phyloP scores from a whole-genome alignment of 1,140 invertebrate genomes.

The Heliconius hewitsoni region DNA sequence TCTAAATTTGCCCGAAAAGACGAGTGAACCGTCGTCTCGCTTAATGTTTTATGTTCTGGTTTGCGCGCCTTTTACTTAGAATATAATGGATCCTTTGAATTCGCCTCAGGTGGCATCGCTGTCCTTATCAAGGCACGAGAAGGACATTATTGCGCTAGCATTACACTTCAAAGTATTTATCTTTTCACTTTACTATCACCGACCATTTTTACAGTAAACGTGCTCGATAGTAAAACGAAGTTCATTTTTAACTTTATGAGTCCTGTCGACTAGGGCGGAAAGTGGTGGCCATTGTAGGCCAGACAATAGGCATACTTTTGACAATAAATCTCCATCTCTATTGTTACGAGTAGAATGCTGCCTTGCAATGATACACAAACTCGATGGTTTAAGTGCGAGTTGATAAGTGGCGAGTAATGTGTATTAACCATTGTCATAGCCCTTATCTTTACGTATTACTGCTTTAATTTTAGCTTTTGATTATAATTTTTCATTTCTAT shows the following conservation, averaged over 20 bases:
- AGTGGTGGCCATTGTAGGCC: conserved; percentile 18
- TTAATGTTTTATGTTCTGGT: conserved; percentile 42
- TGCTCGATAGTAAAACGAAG: conserved; percentile 13
- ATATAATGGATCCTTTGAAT: conserved; percentile 31
- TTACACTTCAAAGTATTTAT: conserved; percentile 6
- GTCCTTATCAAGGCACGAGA: conserved; percentile 16
- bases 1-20: conserved; percentile 21
- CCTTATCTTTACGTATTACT: background rate
- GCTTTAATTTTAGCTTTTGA: no score
- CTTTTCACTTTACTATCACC: background rate
- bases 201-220: background rate
- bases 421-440: background rate
- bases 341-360: conserved; percentile 8
- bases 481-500: no score
- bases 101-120: conserved; percentile 24
- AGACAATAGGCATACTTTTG: conserved; percentile 22
- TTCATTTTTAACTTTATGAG: conserved; percentile 16
- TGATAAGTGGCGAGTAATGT: background rate
- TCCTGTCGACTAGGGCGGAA: conserved; percentile 24
- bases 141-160: background rate
- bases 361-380: conserved; percentile 23
- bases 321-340: conserved; percentile 21
- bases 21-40: conserved; percentile 7
- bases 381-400: background rate
- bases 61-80: conserved; percentile 28